Evolutionary conservation across 2,797 vertebrate genomes (phyloP), one percentile per base, ranked within the genome.

Genomic region (Enteromius viviparus): DNA sequence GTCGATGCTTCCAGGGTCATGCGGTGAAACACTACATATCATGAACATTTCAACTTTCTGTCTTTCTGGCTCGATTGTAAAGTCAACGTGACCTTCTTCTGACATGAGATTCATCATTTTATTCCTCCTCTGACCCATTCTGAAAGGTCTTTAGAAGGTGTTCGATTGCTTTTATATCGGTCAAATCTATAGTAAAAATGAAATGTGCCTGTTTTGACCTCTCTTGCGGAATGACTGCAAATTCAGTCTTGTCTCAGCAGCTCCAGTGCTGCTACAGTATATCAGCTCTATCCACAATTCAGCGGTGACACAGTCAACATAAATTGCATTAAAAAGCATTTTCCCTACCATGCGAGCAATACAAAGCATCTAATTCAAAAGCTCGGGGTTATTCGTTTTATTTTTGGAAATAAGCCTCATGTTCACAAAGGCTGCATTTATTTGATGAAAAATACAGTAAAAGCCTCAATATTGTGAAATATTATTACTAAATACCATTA

Each of bases 71-170:
- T 40, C 32, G 34, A 80, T 60, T 70, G 66, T 19, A 34, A 69
- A 69, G 78, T 17, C 47, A 37, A 60, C 29, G 23, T 80, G 66
- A 71, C 78, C 78, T 70, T 70, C 34, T 6, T 32, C 6, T 55
- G 65, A 55, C 65, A 45, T 45, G 34, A 71, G n/a, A 58, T 80
- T 29, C 23, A 77, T 77, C 58, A 47, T 47, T 77, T 64, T 58
- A 32, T 69, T 80, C 29, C 78, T 70, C 29, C 51, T 10, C 9
- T 42, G 78, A 47, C 66, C 26, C 9, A 2, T 80, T 80, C 53
- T 45, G 51, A 80, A 80, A 80, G 78, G 65, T 66, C 49, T 69
- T 80, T 69, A 6, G 34, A 77, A 80, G 4, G 37, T 58, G 23
- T 45, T 69, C 8, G 32, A 58, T 69, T 80, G 37, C 9, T 70